Conservation (phyloP, 1,140 invertebrate species). For the Brachionus sp. region DNA sequence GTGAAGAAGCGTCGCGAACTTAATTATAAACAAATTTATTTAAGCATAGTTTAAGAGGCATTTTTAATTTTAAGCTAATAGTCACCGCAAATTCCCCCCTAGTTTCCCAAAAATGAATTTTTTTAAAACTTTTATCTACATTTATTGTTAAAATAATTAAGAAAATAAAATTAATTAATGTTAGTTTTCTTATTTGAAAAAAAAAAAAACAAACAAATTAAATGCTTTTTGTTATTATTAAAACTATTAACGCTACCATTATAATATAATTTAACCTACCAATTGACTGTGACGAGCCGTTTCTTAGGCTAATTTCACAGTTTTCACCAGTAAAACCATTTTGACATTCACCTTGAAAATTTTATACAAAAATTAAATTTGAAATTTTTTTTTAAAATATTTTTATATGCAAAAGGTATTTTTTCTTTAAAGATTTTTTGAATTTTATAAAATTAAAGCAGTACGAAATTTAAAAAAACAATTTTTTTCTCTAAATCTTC, state of each 20-base stretch:
- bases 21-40: neutral
- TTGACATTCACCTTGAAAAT: constrained; percentile 31
- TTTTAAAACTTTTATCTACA: neutral
- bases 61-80: neutral
- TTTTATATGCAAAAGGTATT: too few species aligned
- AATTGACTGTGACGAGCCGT: constrained; percentile 15
- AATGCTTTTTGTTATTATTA: constrained; percentile 25
- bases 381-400: neutral
- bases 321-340: constrained; percentile 42
- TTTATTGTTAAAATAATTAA: neutral
- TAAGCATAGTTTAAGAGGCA: neutral
- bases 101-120: neutral
- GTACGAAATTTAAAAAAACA: too few species aligned
- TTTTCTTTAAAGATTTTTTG: too few species aligned
- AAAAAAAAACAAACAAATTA: neutral
- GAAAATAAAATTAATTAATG: constrained; percentile 12
- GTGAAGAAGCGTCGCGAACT: constrained; percentile 27
- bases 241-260: neutral
- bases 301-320: constrained; percentile 33
- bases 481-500: too few species aligned
- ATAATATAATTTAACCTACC: constrained; percentile 34
- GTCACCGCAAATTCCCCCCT: neutral
- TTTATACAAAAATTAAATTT: neutral
- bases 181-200: neutral
- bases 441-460: too few species aligned